Conservation (phyloP, 2,888 invertebrate species). For the Eupithecia exiguata region DNA sequence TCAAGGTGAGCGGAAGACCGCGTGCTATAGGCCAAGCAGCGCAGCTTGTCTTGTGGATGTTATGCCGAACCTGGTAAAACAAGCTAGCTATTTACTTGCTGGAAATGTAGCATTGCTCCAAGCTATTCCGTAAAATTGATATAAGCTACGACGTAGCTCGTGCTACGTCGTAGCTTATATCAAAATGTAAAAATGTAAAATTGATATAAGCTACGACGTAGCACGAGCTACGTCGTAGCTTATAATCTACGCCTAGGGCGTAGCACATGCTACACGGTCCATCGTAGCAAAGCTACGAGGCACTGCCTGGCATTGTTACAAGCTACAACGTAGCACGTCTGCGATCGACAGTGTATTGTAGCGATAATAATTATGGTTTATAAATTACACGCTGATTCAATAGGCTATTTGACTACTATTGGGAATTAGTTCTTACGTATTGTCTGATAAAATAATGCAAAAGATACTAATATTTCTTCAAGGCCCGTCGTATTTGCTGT, state of each 20-base stretch:
- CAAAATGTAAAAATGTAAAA: too few relatives aligned
- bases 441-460: too few relatives aligned
- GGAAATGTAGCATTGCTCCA: background rate
- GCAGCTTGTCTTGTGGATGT: background rate
- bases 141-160: background rate
- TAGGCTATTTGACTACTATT: too few relatives aligned
- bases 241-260: constrained; percentile 15
- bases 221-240: background rate
- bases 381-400: background rate
- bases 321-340: constrained; percentile 16
- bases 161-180: background rate
- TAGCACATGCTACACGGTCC: background rate
- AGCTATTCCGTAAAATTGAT: background rate
- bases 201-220: too few relatives aligned
- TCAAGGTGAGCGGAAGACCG: constrained; percentile 86
- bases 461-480: too few relatives aligned
- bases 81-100: background rate
- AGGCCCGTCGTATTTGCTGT: too few relatives aligned
- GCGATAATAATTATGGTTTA: background rate
- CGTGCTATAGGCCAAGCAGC: background rate
- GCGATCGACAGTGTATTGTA: background rate
- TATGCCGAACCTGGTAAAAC: too few relatives aligned
- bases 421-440: too few relatives aligned
- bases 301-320: background rate
- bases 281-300: background rate